Conservation (phyloP, 2,888 invertebrate genomes). For the Auanema sp. region DNA sequence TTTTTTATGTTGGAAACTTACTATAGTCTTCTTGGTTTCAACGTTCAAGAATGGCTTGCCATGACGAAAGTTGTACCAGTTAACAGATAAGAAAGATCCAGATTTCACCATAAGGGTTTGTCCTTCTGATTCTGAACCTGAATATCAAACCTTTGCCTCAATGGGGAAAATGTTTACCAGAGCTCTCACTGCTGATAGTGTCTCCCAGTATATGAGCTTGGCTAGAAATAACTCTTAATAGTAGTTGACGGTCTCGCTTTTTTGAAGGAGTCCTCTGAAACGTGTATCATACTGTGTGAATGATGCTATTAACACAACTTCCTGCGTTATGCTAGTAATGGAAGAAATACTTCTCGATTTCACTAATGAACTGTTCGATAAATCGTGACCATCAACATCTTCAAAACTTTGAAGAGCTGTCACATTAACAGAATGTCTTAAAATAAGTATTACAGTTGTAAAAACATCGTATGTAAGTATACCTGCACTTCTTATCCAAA, state of each 20-base stretch:
- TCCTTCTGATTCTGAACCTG: slow-evolving; percentile 6
- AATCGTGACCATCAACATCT: no score
- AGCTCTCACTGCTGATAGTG: slow-evolving; percentile 9
- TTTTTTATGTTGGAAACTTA: slow-evolving; percentile 12
- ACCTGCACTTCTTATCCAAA: slow-evolving; percentile 29
- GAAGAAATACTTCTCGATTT: not conserved
- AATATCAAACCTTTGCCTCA: not conserved
- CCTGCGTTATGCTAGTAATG: not conserved
- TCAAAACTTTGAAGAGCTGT: no score
- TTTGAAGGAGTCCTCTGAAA: not conserved
- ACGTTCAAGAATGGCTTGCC: slow-evolving; percentile 65
- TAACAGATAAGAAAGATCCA: slow-evolving; percentile 64
- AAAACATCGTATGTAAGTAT: no score
- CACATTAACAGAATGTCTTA: no score
- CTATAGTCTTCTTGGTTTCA: slow-evolving; percentile 45
- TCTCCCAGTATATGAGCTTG: slow-evolving; percentile 15
- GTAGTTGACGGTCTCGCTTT: not conserved
- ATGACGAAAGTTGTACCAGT: slow-evolving; percentile 67
- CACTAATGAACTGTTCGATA: not conserved
- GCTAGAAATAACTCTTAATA: slow-evolving; percentile 1
- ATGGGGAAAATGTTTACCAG: no score
- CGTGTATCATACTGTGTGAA: not conserved
- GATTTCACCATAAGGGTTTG: slow-evolving; percentile 42
- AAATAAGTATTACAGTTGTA: no score
- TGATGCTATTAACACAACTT: not conserved